These are phyloP conservation scores for Corythoichthys haematopterus DNA, from an alignment of 2,113 vertebrate genomes.

Conservation along the genomic window DNA sequence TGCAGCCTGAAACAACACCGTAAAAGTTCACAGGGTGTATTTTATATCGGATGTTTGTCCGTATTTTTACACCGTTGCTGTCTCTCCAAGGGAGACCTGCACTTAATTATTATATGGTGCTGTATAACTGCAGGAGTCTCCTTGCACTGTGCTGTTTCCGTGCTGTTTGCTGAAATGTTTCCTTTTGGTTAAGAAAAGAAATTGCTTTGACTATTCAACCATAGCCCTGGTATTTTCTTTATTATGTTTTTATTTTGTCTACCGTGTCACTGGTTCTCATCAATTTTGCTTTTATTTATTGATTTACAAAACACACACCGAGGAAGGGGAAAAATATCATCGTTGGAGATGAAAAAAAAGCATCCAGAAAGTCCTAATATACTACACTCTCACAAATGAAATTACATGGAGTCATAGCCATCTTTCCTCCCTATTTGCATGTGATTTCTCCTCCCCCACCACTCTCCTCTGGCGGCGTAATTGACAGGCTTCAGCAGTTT, in stretches of 20 bases:
- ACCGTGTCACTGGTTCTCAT: neutral
- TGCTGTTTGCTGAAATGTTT: neutral
- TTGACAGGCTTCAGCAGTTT: slow-evolving; percentile 70
- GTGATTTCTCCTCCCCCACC: slow-evolving; percentile 50
- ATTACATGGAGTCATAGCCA: slow-evolving; percentile 30
- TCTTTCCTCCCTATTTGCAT: slow-evolving; percentile 35
- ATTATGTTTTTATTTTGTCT: neutral
- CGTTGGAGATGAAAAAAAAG: neutral
- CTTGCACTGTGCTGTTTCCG: neutral
- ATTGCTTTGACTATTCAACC: neutral
- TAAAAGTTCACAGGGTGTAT: neutral
- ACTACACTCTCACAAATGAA: slow-evolving; percentile 4
- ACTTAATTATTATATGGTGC: neutral
- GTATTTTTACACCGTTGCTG: neutral
- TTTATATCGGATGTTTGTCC: neutral
- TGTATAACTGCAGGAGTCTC: neutral
- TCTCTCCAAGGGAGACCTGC: neutral
- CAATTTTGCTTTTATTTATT: neutral
- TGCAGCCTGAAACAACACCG: neutral
- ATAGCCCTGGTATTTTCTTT: neutral
- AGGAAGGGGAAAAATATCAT: neutral
- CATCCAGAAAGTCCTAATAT: neutral
- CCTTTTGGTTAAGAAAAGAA: neutral
- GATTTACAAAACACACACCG: neutral
- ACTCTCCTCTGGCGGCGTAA: slow-evolving; percentile 64